A percentile compares a stretch with the other conserved stretches of the same genome.
Conservation (phyloP, 2,113 vertebrate genomes). For the Pithys albifrons region DNA sequence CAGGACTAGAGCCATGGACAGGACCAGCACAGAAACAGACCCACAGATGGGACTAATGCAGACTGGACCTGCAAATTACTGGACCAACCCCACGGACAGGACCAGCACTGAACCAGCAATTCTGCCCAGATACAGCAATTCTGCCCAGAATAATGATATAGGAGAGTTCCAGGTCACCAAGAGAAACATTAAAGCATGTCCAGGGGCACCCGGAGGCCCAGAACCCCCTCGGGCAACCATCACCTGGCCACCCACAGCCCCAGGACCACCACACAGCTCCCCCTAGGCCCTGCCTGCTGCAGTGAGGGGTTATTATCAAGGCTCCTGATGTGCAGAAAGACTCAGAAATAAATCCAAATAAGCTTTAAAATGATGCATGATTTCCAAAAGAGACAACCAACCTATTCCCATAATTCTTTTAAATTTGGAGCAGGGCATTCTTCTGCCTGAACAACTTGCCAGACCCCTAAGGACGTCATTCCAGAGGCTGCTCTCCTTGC, state of each 20-base stretch:
- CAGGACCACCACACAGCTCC: rapidly evolving
- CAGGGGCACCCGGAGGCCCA: not conserved
- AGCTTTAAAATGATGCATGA: not conserved
- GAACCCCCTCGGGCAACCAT: not conserved
- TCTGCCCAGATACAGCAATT: too few species aligned
- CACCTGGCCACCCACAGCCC: not conserved
- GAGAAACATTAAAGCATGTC: rapidly evolving
- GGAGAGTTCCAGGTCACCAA: not conserved
- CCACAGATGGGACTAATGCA: not conserved
- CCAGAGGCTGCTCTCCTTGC: not conserved
- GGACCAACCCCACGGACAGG: rapidly evolving
- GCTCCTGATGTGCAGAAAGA: not conserved
- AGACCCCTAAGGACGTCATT: not conserved
- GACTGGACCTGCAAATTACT: not conserved
- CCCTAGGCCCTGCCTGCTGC: not conserved
- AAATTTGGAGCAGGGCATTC: not conserved
- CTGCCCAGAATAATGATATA: rapidly evolving
- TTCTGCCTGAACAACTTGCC: not conserved
- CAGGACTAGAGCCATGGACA: rapidly evolving
- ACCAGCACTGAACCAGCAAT: not conserved
- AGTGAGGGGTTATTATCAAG: rapidly evolving
- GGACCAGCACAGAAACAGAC: not conserved
- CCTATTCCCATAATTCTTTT: rapidly evolving
- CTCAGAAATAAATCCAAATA: not conserved
- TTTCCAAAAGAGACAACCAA: not conserved